Percentiles rank a stretch among this genome's conserved stretches.
Evolutionary conservation across 2,113 vertebrate genomes (phyloP).

Genomic region (Equus przewalskii): DNA sequence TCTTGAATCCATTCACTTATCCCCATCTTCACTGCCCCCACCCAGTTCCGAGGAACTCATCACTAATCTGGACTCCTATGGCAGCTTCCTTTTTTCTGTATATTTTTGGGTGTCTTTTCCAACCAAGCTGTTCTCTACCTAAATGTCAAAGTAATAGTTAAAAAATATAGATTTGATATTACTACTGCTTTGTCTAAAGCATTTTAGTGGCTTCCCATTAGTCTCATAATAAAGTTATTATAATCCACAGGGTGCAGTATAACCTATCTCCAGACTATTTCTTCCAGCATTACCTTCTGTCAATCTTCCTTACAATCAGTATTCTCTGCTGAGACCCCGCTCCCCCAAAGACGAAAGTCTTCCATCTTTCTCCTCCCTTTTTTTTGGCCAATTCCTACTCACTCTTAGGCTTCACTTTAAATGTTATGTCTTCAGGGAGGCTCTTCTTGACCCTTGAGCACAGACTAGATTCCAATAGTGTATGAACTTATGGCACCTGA

Average conservation of each 20-base stretch:
- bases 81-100: neutral
- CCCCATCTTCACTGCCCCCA: neutral
- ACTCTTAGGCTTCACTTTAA: neutral
- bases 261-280: neutral
- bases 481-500: neutral
- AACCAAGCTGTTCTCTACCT: neutral
- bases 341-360: neutral
- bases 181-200: neutral
- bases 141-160: neutral
- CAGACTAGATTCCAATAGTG: neutral
- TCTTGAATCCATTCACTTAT: neutral
- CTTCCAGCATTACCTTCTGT: neutral
- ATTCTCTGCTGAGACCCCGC: neutral
- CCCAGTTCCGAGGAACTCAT: neutral
- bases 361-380: neutral
- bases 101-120: neutral
- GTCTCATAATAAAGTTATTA: neutral
- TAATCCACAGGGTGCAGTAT: neutral
- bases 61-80: neutral
- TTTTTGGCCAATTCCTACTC: neutral
- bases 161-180: neutral
- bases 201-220: neutral
- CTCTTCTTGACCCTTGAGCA: neutral
- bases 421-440: neutral
- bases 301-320: neutral